Evolutionary conservation across 1,140 invertebrate species (phyloP).

Genomic region (Drosophila auraria): DNA sequence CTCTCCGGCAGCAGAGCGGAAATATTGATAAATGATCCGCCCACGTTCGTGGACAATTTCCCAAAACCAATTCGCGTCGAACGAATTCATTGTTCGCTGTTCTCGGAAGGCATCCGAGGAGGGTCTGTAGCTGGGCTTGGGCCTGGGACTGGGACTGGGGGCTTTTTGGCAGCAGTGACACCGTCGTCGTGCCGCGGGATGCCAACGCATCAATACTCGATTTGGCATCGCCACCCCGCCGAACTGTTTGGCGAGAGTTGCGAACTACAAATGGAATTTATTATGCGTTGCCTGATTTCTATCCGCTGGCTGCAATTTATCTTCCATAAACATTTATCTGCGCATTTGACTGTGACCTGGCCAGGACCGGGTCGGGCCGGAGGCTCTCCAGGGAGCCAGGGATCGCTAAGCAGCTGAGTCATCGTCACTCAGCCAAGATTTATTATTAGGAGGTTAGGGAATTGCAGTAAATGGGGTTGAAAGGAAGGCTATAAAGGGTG

Average conservation of each 20-base stretch:
- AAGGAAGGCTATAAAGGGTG: slow-evolving; percentile 1
- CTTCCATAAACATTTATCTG: slow-evolving; percentile 73
- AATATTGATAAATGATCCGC: slow-evolving; percentile 75
- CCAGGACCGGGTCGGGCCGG: slow-evolving; percentile 15
- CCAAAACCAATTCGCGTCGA: slow-evolving; percentile 45
- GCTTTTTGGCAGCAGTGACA: slow-evolving; percentile 54
- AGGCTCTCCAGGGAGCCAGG: slow-evolving; percentile 22
- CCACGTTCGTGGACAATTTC: slow-evolving; percentile 62
- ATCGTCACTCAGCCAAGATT: slow-evolving; percentile 37
- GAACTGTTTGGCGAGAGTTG: slow-evolving; percentile 36
- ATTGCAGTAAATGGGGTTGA: slow-evolving; percentile 3
- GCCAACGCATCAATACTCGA: slow-evolving; percentile 71
- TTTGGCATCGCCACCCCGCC: slow-evolving; percentile 39
- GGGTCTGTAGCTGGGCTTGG: neutral
- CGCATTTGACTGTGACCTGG: slow-evolving; percentile 62
- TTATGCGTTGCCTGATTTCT: slow-evolving; percentile 70
- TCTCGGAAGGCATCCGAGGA: slow-evolving; percentile 13
- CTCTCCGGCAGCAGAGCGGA: slow-evolving; percentile 45
- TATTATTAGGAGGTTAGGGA: slow-evolving; percentile 27
- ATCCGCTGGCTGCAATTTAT: slow-evolving; percentile 72
- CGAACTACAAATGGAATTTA: slow-evolving; percentile 73
- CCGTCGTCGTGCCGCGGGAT: slow-evolving; percentile 43
- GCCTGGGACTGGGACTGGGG: slow-evolving; percentile 1
- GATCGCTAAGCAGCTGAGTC: slow-evolving; percentile 47
- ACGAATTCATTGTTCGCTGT: slow-evolving; percentile 69